Evolutionary conservation across 1,140 invertebrate genomes (phyloP).

Genomic region (Bombus superbus): DNA sequence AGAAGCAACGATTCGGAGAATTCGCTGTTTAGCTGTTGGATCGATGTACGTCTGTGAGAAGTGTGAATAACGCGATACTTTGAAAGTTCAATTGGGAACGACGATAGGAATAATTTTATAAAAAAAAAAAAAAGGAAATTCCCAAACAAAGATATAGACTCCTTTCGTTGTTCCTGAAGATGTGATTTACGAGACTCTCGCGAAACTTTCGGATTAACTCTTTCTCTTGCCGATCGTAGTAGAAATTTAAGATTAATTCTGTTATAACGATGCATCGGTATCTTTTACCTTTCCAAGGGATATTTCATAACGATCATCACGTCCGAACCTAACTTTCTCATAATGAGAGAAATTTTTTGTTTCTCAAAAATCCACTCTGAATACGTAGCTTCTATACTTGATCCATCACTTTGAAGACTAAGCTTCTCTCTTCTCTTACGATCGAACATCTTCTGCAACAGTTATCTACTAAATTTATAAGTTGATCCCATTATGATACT

Average conservation of each 20-base stretch:
- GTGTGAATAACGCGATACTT: too few species aligned
- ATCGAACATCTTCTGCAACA: not conserved
- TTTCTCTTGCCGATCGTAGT: not conserved
- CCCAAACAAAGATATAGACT: not conserved
- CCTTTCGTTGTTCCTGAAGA: not conserved
- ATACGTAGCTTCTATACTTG: not conserved
- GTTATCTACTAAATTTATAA: not conserved
- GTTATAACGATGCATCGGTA: not conserved
- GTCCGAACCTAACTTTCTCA: too few species aligned
- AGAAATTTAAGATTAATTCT: not conserved
- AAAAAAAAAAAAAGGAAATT: too few species aligned
- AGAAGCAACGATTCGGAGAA: too few species aligned
- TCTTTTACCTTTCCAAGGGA: accelerated
- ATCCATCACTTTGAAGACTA: not conserved
- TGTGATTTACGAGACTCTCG: too few species aligned
- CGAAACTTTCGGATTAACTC: too few species aligned
- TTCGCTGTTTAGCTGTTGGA: too few species aligned
- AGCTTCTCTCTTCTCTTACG: not conserved
- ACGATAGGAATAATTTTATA: too few species aligned
- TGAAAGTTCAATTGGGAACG: not conserved
- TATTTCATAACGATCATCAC: not conserved
- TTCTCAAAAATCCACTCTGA: not conserved
- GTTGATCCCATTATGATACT: not conserved
- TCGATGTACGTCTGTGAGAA: too few species aligned
- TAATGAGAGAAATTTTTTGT: not conserved